These are phyloP conservation scores for Ctenomys sociabilis DNA, from an alignment of 2,113 vertebrate species.

Conservation along the genomic window DNA sequence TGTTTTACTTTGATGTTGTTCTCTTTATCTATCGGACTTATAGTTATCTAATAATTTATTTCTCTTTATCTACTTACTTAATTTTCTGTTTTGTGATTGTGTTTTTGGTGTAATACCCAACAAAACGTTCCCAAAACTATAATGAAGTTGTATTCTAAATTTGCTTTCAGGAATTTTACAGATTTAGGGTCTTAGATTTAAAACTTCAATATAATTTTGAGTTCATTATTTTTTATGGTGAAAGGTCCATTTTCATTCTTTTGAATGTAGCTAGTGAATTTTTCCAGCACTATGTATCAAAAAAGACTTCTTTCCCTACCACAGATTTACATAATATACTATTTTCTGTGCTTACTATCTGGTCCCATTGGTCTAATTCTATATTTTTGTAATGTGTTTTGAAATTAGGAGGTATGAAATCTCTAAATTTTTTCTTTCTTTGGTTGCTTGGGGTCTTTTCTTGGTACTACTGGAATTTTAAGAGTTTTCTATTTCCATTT, in stretches of 20 bases:
- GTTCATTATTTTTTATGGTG: neutral
- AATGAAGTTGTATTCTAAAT: neutral
- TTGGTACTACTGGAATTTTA: neutral
- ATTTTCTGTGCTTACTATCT: neutral
- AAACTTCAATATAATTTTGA: neutral
- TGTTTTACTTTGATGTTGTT: neutral
- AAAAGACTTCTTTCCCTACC: neutral
- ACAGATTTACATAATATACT: neutral
- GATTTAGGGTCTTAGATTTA: neutral
- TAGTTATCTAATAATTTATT: too few relatives aligned
- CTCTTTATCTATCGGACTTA: neutral
- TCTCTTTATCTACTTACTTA: neutral
- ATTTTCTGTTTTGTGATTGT: neutral
- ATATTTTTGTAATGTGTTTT: neutral
- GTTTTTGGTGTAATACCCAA: neutral
- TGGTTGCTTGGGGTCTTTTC: neutral
- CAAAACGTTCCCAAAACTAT: neutral
- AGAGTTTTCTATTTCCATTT: neutral
- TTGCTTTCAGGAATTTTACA: neutral
- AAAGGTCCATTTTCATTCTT: neutral
- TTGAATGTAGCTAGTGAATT: neutral
- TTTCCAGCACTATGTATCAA: neutral
- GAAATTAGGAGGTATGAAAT: neutral
- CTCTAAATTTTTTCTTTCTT: neutral
- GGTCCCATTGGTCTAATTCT: neutral